Conservation (phyloP, 1,140 invertebrate species). For the Drosophila tani region DNA sequence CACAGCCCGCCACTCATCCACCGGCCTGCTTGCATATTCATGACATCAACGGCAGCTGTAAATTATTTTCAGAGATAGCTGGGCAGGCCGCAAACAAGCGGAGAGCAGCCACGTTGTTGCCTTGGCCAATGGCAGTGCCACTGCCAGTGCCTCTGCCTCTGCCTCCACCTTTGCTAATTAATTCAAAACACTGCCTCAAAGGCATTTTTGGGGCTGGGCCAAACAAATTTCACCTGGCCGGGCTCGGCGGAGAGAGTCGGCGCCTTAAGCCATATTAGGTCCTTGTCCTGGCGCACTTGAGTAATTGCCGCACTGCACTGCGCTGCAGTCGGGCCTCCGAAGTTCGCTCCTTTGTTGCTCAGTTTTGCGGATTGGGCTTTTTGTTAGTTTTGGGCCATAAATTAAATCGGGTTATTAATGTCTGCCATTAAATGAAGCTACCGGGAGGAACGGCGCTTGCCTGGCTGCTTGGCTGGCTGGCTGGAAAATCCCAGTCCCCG, state of each 20-base stretch:
- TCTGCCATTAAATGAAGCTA: constrained; percentile 82
- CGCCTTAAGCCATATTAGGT: constrained; percentile 74
- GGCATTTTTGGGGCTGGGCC: constrained; percentile 68
- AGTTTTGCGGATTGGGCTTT: constrained; percentile 67
- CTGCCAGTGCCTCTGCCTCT: constrained; percentile 5
- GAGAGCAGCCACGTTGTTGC: constrained; percentile 54
- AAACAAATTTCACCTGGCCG: constrained; percentile 71
- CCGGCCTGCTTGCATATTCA: constrained; percentile 71
- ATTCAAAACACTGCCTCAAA: constrained; percentile 80
- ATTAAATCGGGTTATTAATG: constrained; percentile 83
- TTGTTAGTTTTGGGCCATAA: constrained; percentile 80
- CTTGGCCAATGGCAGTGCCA: constrained; percentile 11
- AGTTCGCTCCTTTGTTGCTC: constrained; percentile 51
- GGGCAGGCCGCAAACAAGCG: constrained; percentile 63
- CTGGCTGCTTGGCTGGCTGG: constrained; percentile 13
- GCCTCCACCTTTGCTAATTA: constrained; percentile 63
- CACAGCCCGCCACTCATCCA: not conserved
- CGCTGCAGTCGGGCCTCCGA: constrained; percentile 55
- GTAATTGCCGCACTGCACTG: constrained; percentile 66
- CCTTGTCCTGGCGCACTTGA: constrained; percentile 66
- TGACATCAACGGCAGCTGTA: constrained; percentile 74
- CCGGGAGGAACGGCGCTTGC: constrained; percentile 30
- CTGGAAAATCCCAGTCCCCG: constrained; percentile 32
- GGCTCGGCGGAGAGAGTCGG: constrained; percentile 7
- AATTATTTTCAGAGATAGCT: constrained; percentile 75